Conservation (phyloP, 2,113 vertebrate genomes). For the Brevimyrus niger region DNA sequence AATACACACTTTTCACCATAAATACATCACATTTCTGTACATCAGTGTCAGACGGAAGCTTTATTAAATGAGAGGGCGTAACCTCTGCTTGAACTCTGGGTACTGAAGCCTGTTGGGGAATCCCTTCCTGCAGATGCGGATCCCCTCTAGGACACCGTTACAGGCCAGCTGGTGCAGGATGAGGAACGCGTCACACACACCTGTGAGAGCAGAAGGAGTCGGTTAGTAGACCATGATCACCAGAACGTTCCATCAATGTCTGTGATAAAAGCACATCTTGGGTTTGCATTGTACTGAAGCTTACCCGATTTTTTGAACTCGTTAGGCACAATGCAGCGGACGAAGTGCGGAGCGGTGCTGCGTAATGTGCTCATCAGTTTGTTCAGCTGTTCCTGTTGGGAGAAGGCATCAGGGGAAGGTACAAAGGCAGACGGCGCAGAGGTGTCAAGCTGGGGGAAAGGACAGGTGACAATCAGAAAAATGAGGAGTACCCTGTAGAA, state of each 20-base stretch:
- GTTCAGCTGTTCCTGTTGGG: constrained; percentile 72
- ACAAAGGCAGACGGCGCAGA: background rate
- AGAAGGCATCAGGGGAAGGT: background rate
- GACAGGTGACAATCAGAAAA: background rate
- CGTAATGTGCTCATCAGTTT: constrained; percentile 75
- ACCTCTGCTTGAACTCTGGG: constrained; percentile 85
- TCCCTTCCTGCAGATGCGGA: constrained; percentile 81
- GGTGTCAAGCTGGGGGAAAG: background rate
- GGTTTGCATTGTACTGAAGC: background rate
- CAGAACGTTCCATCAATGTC: background rate
- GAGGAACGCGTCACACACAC: constrained; percentile 66
- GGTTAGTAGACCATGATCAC: background rate
- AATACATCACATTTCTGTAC: background rate
- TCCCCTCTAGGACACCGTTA: constrained; percentile 80
- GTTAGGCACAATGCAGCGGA: constrained; percentile 74
- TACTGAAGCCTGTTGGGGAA: constrained; percentile 83
- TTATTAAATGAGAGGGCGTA: constrained; percentile 16
- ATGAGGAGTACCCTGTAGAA: constrained; percentile 61
- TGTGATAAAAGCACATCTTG: background rate
- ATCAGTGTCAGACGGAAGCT: background rate
- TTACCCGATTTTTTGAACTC: constrained; percentile 62
- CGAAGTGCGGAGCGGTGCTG: constrained; percentile 74
- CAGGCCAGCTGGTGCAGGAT: constrained; percentile 80
- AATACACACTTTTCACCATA: background rate
- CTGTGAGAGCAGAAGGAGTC: constrained; percentile 35